A percentile compares a stretch with the other conserved stretches of the same genome.
phyloP scores from a whole-genome alignment of 1,140 invertebrate species.

The Bradynema listronoti region DNA sequence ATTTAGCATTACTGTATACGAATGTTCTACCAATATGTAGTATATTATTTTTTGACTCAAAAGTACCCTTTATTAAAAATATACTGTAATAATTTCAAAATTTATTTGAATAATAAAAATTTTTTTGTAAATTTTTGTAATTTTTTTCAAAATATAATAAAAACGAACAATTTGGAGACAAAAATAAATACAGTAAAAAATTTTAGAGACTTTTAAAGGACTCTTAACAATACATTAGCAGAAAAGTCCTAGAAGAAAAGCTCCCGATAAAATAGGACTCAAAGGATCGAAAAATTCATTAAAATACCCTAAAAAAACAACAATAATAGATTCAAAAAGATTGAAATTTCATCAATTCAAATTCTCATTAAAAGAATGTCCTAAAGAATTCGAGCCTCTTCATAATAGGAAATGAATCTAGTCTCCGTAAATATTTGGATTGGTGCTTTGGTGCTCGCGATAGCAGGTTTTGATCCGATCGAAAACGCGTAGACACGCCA shows the following conservation, averaged over 20 bases:
- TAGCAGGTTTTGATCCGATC: slow-evolving; percentile 42
- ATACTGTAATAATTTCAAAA: neutral
- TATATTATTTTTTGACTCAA: neutral
- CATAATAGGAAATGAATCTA: slow-evolving; percentile 24
- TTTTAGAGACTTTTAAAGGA: neutral
- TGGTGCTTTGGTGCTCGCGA: slow-evolving; percentile 27
- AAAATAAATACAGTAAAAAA: neutral
- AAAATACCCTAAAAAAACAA: too few relatives aligned
- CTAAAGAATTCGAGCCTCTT: too few relatives aligned
- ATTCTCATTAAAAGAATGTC: too few relatives aligned
- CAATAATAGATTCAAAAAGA: too few relatives aligned
- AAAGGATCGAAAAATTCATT: too few relatives aligned
- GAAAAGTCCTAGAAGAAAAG: too few relatives aligned
- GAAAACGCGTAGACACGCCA: slow-evolving; percentile 36
- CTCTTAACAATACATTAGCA: neutral
- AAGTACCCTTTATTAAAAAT: neutral
- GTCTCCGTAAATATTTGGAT: slow-evolving; percentile 44
- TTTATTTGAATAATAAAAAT: neutral
- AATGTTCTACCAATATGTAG: neutral
- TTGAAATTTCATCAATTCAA: too few relatives aligned
- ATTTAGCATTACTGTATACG: neutral
- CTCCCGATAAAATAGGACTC: too few relatives aligned
- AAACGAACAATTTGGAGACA: neutral
- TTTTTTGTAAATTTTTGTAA: neutral
- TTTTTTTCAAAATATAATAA: neutral